These are phyloP conservation scores for Phania funesta DNA, from an alignment of 2,888 invertebrate species.

Conservation along the genomic window DNA sequence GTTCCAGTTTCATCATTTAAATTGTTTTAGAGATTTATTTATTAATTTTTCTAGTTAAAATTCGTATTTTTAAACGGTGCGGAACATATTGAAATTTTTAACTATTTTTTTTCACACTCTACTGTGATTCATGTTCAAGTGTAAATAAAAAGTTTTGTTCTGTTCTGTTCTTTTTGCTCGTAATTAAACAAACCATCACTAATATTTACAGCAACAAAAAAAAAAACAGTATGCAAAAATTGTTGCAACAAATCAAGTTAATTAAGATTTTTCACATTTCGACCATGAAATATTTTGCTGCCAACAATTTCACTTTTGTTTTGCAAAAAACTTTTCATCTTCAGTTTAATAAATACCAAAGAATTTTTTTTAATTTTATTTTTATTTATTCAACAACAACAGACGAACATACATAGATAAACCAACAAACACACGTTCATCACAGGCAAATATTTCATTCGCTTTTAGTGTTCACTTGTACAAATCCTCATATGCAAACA, in stretches of 20 bases:
- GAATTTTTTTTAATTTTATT: constrained; percentile 5
- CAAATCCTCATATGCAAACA: not conserved
- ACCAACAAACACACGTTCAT: not conserved
- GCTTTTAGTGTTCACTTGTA: not conserved
- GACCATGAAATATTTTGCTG: constrained; percentile 21
- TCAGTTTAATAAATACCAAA: constrained; percentile 38
- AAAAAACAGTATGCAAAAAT: not conserved
- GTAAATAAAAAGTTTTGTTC: not conserved
- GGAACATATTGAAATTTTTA: not conserved
- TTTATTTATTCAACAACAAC: constrained; percentile 1
- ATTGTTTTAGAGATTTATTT: too few relatives aligned
- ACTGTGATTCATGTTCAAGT: not conserved
- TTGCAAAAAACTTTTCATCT: constrained; percentile 1
- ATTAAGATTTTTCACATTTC: constrained; percentile 71
- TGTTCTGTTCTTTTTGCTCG: not conserved
- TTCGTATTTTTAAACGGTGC: too few relatives aligned
- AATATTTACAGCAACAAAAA: not conserved
- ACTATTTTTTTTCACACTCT: not conserved
- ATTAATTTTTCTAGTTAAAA: too few relatives aligned
- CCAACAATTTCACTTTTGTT: not conserved
- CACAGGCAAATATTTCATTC: not conserved
- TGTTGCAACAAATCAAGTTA: constrained; percentile 69
- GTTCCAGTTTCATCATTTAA: too few relatives aligned
- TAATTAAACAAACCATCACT: not conserved
- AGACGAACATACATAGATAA: not conserved